Conservation (phyloP, 1,140 invertebrate species). For the Cardiocondyla obscurior region DNA sequence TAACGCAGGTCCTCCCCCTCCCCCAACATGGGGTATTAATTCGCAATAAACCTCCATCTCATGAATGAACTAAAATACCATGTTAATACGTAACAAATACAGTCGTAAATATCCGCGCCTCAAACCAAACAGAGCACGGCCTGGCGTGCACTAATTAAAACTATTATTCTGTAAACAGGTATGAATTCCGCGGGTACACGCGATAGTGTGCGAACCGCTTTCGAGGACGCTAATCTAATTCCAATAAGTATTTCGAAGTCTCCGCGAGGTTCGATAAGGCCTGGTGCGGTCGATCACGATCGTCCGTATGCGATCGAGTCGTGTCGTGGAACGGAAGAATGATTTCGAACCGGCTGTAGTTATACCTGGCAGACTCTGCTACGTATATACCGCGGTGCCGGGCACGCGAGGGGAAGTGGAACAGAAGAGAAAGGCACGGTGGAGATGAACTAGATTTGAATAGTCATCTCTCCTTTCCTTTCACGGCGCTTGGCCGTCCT, state of each 20-base stretch:
- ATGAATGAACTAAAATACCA: conserved; percentile 10
- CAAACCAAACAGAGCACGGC: conserved; percentile 43
- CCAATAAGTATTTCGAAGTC: background rate
- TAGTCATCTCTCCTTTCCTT: conserved; percentile 66
- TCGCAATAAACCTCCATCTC: conserved; percentile 6
- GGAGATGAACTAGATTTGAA: conserved; percentile 83
- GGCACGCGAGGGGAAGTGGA: conserved; percentile 78
- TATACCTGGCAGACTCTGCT: conserved; percentile 76
- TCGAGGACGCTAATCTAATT: background rate
- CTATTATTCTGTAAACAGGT: background rate
- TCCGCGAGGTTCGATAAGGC: conserved; percentile 2
- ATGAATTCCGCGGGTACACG: background rate
- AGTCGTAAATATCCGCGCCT: background rate
- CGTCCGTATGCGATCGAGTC: conserved; percentile 72
- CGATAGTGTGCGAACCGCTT: background rate
- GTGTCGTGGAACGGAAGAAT: conserved; percentile 74
- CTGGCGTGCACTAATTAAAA: conserved; percentile 30
- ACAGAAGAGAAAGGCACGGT: conserved; percentile 83
- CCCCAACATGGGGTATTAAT: background rate
- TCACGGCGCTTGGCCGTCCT: conserved; percentile 52
- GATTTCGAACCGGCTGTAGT: conserved; percentile 79
- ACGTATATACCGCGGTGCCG: conserved; percentile 55
- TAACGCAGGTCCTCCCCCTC: background rate
- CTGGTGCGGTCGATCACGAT: conserved; percentile 61
- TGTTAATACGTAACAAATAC: background rate